Evolutionary conservation across 1,140 invertebrate genomes (phyloP), one percentile per base, ranked within the genome.

Genomic region (Drosophila punjabiensis): DNA sequence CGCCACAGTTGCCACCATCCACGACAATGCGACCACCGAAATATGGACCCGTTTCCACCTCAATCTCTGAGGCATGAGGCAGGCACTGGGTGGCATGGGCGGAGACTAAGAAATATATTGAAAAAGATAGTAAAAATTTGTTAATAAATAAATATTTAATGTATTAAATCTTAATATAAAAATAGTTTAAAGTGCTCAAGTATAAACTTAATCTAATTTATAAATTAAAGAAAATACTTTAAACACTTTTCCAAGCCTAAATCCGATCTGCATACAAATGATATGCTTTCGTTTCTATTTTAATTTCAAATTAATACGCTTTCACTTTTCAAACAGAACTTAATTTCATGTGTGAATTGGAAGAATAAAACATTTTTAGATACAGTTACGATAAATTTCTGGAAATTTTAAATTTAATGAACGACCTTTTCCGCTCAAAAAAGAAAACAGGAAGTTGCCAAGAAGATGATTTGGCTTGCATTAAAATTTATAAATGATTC

Each of bases 31-130:
- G 94, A 1, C 96, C 96, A 2, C 95, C 95, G 84, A 97, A 97
- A 79, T 95, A 95, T 0, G 96, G 96, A 3, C 96, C 96, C 2
- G 96, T 97, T 2, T 96, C 95, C n/a, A 97, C 96, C 82, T 96
- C 95, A 11, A 97, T 96, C 86, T 97, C 96, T 16, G 96, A 96
- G 3, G 95, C 95, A 74, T 96, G 95, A 1, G 96, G 95, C 53
- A 97, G 92, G 82, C 96, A 97, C 83, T 96, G 95, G 0, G 95
- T 96, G 1, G 96, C 96, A 83, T 95, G 94, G 1, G 96, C 96
- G 59, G 96, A 96, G 95, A 97, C 96, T 97, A 92, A 81, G 60
- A 52, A 52, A 52, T 11, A 5, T 28, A 2, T 14, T 9, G 5
- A 2, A 32, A 7, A 32, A 28, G 11, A 32, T 41, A 41, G 8